Conservation (phyloP, 2,888 invertebrate genomes). For the Hypena proboscidalis region DNA sequence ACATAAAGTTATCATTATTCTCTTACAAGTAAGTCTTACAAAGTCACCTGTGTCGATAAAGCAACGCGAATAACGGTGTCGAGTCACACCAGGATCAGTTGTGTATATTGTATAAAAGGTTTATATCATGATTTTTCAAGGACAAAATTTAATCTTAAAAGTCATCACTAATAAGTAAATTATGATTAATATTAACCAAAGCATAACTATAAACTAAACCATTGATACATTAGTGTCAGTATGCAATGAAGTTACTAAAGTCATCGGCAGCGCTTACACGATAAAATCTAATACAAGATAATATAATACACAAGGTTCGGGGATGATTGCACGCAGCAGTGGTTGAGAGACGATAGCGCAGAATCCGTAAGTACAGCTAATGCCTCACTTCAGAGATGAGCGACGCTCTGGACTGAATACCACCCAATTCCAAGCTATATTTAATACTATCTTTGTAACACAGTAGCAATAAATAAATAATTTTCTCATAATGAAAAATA, state of each 20-base stretch:
- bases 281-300: slow-evolving; percentile 76
- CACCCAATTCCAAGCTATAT: slow-evolving; percentile 59
- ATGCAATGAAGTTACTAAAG: slow-evolving; percentile 69
- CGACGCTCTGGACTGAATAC: slow-evolving; percentile 55
- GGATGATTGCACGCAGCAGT: slow-evolving; percentile 76
- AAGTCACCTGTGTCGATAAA: slow-evolving; percentile 81
- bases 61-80: slow-evolving; percentile 68
- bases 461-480: slow-evolving; percentile 71
- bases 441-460: slow-evolving; percentile 68
- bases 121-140: slow-evolving; percentile 76
- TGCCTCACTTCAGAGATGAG: slow-evolving; percentile 40
- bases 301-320: slow-evolving; percentile 79
- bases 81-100: slow-evolving; percentile 62
- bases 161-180: slow-evolving; percentile 78
- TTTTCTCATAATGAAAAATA: slow-evolving; percentile 72
- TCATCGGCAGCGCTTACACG: slow-evolving; percentile 61
- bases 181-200: slow-evolving; percentile 82
- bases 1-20: slow-evolving; percentile 83
- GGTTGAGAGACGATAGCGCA: slow-evolving; percentile 67
- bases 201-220: slow-evolving; percentile 80
- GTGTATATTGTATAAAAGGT: slow-evolving; percentile 74
- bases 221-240: slow-evolving; percentile 77
- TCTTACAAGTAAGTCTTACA: slow-evolving; percentile 84
- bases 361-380: slow-evolving; percentile 68
- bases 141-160: slow-evolving; percentile 72